Base-by-base conservation (phyloP, 2,888 invertebrate genomes). In the Nysson spinosus region DNA sequence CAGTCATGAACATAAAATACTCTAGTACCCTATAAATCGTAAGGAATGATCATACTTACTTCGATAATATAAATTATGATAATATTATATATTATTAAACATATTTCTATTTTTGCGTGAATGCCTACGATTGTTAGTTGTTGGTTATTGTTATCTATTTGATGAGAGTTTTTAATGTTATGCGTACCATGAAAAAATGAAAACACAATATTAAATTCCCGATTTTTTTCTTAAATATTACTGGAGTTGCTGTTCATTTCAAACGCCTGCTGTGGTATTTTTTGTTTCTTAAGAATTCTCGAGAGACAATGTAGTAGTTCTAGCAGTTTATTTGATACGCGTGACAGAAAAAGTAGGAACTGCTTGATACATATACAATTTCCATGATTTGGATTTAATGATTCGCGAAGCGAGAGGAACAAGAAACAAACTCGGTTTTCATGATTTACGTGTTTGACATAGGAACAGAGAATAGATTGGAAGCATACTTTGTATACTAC, bases 101-200 rank as follows among this genome's bases (percentile, higher is more conserved):
- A 80, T 83, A 81, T 82, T 83, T 83, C 81, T 85, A 84, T 85
- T 85, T 85, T 84, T 82, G 84, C 82, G 85, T 83, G 83, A 85
- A 83, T 84, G 83, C 80, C 77, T 79, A 83, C 77, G 84, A 78
- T 84, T 84, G 85, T 85, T 85, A 84, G 84, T 84, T 85, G 85
- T 85, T 85, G 84, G 83, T 84, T 84, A 84, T 85, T 85, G 85
- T 85, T 85, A 85, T 85, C 78, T 82, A 85, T 79, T 83, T 84
- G 77, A 83, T 80, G 83, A 85, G 83, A 84, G 83, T 83, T 81
- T 85, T 84, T 81, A 82, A 84, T 84, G 84, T 85, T 84, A 83
- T 75, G 75, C 78, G 69, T 83, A 77, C 78, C 80, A 73, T 75
- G 72, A 74, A 71, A 72, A 72, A 71, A 64, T n/a, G 54, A 68